phyloP scores from a whole-genome alignment of 1,140 invertebrate genomes.

The Drosophila navojoa region DNA sequence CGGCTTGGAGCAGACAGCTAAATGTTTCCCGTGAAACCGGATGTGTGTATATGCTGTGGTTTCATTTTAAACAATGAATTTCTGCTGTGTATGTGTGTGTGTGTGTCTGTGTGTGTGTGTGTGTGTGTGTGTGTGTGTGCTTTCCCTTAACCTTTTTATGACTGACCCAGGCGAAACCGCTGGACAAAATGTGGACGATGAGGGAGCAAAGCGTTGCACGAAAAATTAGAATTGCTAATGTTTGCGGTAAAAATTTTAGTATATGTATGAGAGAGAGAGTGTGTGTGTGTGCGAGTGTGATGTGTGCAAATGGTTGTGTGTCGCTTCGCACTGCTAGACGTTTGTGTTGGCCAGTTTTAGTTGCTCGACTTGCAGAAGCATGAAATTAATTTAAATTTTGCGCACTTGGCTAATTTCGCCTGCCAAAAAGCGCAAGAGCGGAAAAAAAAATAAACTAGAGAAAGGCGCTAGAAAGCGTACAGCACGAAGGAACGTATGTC shows the following conservation, averaged over 20 bases:
- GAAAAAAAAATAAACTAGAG: slow-evolving; percentile 1
- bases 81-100: slow-evolving; percentile 26
- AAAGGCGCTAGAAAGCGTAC: slow-evolving; percentile 5
- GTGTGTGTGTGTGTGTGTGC: slow-evolving; percentile 25
- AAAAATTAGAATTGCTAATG: slow-evolving; percentile 75
- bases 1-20: slow-evolving; percentile 54
- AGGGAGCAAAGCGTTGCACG: slow-evolving; percentile 49
- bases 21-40: slow-evolving; percentile 74
- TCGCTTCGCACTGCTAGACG: slow-evolving; percentile 12
- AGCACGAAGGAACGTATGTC: slow-evolving; percentile 33
- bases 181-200: slow-evolving; percentile 32
- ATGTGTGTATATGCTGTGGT: slow-evolving; percentile 61
- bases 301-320: slow-evolving; percentile 12
- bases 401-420: slow-evolving; percentile 72
- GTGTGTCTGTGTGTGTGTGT: slow-evolving; percentile 10
- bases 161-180: slow-evolving; percentile 59
- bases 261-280: slow-evolving; percentile 6
- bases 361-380: slow-evolving; percentile 68
- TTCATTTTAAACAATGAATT: slow-evolving; percentile 73
- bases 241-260: slow-evolving; percentile 70
- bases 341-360: slow-evolving; percentile 58
- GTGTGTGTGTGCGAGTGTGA: slow-evolving; percentile 27
- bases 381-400: slow-evolving; percentile 77
- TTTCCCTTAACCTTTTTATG: slow-evolving; percentile 70
- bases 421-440: slow-evolving; percentile 48